Evolutionary conservation across 2,888 invertebrate genomes (phyloP), one percentile per base, ranked within the genome.

Genomic region (Leptura quadrifasciata): DNA sequence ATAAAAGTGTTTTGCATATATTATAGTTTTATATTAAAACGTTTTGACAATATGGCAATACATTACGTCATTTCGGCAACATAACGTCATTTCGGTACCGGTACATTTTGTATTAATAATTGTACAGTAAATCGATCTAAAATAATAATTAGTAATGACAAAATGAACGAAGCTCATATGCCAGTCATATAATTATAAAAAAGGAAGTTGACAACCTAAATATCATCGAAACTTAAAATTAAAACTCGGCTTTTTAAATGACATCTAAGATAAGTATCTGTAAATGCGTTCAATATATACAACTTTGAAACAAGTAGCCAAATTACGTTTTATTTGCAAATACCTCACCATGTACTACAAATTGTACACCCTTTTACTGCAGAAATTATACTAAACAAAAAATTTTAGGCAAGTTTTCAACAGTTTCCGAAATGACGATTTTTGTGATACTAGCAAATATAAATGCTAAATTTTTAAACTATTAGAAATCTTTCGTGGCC

Each of bases 1-100:
- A 60, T 60, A n/a, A 60, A 18, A 18, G 6, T 60, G 18, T 60
- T 60, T 60, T 60, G 21, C 20, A 60, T 21, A 60, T 27, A 60
- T 31, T 54, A 21, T 68, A 52, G 35, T 68, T 68, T 68, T 68
- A 18, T 68, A 54, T n/a, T n/a, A n/a, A n/a, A n/a, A n/a, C 35
- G 35, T 52, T 18, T 21, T 21, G 18, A 68, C 35, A 54, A 21
- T 68, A 39, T 52, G 54, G 54, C 54, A 54, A 54, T 54, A 54
- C 54, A 54, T 54, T 54, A 54, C 54, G 54, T 54, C 54, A 54
- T 54, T 54, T 54, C 54, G 54, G 54, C 54, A 54, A 54, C 54
- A 54, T 54, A 39, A 39, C 35, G 69, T 69, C 69, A 69, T 69
- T 57, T 69, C 58, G 58, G 69, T 55, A 69, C 57, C 57, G 54